Conservation (phyloP, 2,797 vertebrate genomes). For the Knipowitschia caucasica region DNA sequence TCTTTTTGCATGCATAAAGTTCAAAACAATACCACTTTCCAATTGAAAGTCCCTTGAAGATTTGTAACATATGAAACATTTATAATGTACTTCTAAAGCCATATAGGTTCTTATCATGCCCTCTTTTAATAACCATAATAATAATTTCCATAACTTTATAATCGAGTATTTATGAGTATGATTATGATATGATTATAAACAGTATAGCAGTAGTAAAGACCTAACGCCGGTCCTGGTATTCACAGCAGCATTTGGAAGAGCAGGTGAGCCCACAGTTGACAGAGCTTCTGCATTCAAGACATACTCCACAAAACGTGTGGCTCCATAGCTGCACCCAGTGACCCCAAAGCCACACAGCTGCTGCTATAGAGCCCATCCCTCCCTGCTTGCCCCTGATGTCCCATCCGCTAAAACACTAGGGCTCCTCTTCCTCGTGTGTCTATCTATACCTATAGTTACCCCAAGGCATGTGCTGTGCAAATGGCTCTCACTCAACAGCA, state of each 20-base stretch:
- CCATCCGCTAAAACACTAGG: conserved; percentile 21
- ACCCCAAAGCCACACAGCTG: conserved; percentile 61
- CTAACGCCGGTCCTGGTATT: conserved; percentile 32
- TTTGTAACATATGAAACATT: too few relatives aligned
- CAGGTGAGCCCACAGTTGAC: conserved; percentile 40
- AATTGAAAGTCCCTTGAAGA: too few relatives aligned
- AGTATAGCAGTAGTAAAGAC: too few relatives aligned
- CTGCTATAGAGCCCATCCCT: conserved; percentile 50
- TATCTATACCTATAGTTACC: conserved; percentile 1
- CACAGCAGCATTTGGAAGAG: conserved; percentile 28
- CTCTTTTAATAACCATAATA: too few relatives aligned
- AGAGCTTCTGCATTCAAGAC: conserved; percentile 49
- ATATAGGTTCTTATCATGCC: too few relatives aligned
- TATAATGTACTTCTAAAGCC: too few relatives aligned
- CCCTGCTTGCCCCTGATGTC: conserved; percentile 40
- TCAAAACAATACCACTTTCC: too few relatives aligned
- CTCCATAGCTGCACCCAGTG: conserved; percentile 58
- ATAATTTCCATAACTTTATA: too few relatives aligned
- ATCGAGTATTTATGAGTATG: too few relatives aligned
- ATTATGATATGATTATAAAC: too few relatives aligned
- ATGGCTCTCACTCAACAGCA: not conserved
- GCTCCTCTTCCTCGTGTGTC: conserved; percentile 17
- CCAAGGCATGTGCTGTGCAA: conserved; percentile 9
- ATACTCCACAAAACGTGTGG: conserved; percentile 46
- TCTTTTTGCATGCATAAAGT: too few relatives aligned